These are phyloP conservation scores for Drosophila mulleri DNA, from an alignment of 2,888 invertebrate genomes.

Conservation along the genomic window DNA sequence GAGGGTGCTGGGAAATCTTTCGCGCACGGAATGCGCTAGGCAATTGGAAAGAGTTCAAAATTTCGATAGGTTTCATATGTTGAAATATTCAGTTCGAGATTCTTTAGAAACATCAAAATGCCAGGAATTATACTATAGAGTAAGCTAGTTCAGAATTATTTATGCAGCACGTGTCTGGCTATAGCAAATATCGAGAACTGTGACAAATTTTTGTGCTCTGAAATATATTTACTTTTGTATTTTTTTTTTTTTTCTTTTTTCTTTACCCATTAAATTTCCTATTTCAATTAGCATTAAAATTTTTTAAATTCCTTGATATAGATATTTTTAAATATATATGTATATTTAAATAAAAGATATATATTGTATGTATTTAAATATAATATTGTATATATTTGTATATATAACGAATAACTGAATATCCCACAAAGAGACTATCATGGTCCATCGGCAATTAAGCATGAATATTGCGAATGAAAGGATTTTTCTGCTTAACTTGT, in stretches of 20 bases:
- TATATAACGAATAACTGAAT: too few relatives aligned
- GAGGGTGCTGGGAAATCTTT: neutral
- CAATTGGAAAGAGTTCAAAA: neutral
- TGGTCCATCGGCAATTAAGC: neutral
- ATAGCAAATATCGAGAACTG: slow-evolving; percentile 17
- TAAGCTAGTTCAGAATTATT: slow-evolving; percentile 21
- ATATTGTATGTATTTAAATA: too few relatives aligned
- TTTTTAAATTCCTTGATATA: too few relatives aligned
- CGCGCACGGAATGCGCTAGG: neutral
- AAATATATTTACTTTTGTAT: neutral
- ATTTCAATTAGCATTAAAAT: slow-evolving; percentile 6
- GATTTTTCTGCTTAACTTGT: slow-evolving; percentile 15
- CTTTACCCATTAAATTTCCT: neutral
- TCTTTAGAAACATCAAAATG: slow-evolving; percentile 9
- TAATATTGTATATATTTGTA: too few relatives aligned
- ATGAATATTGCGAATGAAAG: neutral
- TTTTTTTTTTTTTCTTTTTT: neutral
- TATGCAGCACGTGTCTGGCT: slow-evolving; percentile 30
- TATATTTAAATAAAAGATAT: too few relatives aligned
- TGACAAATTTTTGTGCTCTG: slow-evolving; percentile 40
- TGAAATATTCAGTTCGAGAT: neutral
- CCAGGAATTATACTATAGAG: neutral
- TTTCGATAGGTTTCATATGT: neutral
- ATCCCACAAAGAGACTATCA: too few relatives aligned
- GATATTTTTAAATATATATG: too few relatives aligned